phyloP scores from a whole-genome alignment of 2,797 vertebrate species.

The Lagocephalus sceleratus region DNA sequence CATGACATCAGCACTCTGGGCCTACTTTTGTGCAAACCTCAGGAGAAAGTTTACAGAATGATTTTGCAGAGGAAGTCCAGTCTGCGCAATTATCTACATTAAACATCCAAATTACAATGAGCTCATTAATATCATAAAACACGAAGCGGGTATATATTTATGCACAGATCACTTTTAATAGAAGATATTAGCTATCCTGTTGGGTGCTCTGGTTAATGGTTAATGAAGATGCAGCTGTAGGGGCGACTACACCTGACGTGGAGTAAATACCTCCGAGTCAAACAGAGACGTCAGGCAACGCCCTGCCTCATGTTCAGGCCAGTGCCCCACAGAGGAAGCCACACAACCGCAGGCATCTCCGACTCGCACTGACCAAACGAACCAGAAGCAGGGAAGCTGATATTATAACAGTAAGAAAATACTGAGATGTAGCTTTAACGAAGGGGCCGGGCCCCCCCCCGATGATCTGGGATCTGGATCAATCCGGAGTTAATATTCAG shows the following conservation, averaged over 20 bases:
- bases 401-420: constrained; percentile 54
- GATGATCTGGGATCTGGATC: too few species aligned
- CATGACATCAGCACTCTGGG: constrained; percentile 60
- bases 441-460: constrained; percentile 40
- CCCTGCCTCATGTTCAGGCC: constrained; percentile 67
- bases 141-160: background rate
- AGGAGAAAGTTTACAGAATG: constrained; percentile 31
- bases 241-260: constrained; percentile 8
- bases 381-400: constrained; percentile 56
- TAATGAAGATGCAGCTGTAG: background rate
- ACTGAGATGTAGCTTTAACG: constrained; percentile 29
- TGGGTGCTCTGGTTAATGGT: background rate
- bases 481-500: too few species aligned
- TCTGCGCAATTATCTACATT: background rate
- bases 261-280: constrained; percentile 31
- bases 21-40: constrained; percentile 50
- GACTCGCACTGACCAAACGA: constrained; percentile 60
- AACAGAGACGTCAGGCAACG: constrained; percentile 49
- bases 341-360: constrained; percentile 70
- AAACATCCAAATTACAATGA: constrained; percentile 1
- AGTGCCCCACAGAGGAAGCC: constrained; percentile 60
- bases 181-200: background rate
- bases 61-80: constrained; percentile 25
- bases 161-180: background rate
- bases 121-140: constrained; percentile 7